A percentile compares a stretch with the other conserved stretches of the same genome.
phyloP scores from a whole-genome alignment of 1,140 invertebrate species.

The Brachionus rubens region DNA sequence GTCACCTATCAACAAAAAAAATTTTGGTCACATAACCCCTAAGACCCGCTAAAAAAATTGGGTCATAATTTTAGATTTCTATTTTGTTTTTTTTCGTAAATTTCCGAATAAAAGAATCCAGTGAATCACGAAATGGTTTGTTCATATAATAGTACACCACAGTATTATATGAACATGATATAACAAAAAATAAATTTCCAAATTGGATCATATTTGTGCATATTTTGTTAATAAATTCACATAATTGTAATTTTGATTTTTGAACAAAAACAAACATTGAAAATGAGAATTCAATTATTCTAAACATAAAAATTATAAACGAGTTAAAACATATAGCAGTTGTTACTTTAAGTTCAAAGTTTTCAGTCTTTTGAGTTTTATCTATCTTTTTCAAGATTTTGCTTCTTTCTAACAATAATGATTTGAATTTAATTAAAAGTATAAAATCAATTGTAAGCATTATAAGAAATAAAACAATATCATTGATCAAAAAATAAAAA shows the following conservation, averaged over 20 bases:
- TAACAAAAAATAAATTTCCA: not conserved
- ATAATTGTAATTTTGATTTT: not conserved
- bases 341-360: slow-evolving; percentile 4
- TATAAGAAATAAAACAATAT: not conserved
- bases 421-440: not conserved
- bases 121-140: not conserved
- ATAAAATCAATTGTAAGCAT: not conserved
- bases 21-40: too few species aligned
- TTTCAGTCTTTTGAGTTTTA: not conserved
- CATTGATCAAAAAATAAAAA: slow-evolving; percentile 14
- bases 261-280: not conserved
- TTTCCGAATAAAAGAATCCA: too few species aligned
- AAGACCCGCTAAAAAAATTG: too few species aligned
- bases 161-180: slow-evolving; percentile 17
- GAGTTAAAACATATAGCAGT: not conserved
- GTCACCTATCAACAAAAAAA: too few species aligned
- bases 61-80: too few species aligned
- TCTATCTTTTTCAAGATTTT: not conserved
- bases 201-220: not conserved
- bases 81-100: too few species aligned
- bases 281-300: slow-evolving; percentile 1
- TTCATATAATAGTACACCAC: slow-evolving; percentile 18
- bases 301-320: not conserved
- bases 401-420: not conserved
- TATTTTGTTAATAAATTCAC: not conserved